phyloP scores from a whole-genome alignment of 2,888 invertebrate species.

The Chorisops tibialis region DNA sequence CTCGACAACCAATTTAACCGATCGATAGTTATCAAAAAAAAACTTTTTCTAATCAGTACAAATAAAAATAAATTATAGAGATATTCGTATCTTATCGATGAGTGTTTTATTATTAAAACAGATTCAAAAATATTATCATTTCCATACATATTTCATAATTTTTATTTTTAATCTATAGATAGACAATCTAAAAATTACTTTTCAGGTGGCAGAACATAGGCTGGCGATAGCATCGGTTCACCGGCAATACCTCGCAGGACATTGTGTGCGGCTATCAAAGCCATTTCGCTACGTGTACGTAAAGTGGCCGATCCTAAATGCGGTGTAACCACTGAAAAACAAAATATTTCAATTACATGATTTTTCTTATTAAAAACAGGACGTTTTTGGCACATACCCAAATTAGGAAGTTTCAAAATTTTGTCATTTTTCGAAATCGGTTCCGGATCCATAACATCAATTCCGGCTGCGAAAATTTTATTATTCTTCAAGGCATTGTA shows the following conservation, averaged over 20 bases:
- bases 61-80: no score
- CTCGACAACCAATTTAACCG: no score
- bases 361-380: background rate
- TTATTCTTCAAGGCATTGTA: slow-evolving; percentile 69
- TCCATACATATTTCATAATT: no score
- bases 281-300: slow-evolving; percentile 75
- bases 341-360: no score
- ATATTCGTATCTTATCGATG: no score
- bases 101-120: no score
- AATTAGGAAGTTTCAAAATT: slow-evolving; percentile 73
- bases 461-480: slow-evolving; percentile 80
- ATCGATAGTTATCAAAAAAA: no score
- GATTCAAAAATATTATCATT: no score
- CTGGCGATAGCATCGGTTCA: slow-evolving; percentile 64
- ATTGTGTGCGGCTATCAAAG: slow-evolving; percentile 72
- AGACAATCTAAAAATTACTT: no score
- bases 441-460: slow-evolving; percentile 91
- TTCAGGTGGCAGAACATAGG: slow-evolving; percentile 34
- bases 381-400: slow-evolving; percentile 56
- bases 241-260: slow-evolving; percentile 71
- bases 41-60: no score
- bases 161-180: no score
- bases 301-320: slow-evolving; percentile 85
- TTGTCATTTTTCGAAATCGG: slow-evolving; percentile 80
- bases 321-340: slow-evolving; percentile 70